Conservation (phyloP, 2,113 vertebrate species). For the Camarhynchus parvulus region DNA sequence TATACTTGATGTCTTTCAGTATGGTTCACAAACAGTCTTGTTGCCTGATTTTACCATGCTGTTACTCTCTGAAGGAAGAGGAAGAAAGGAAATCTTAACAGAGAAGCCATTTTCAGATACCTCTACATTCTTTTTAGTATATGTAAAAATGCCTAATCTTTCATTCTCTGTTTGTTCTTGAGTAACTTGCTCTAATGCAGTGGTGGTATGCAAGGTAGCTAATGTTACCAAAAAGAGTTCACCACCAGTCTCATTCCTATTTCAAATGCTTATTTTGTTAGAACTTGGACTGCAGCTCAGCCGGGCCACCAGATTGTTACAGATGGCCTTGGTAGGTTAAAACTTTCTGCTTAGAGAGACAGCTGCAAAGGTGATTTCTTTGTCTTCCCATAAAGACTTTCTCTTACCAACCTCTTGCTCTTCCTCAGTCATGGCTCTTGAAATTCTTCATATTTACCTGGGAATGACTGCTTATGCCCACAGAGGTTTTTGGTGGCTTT, state of each 20-base stretch:
- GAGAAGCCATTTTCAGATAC: neutral
- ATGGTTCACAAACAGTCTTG: neutral
- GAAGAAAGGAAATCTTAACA: neutral
- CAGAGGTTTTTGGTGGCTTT: neutral
- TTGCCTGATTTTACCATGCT: neutral
- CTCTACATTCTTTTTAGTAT: neutral
- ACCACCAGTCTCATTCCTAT: neutral
- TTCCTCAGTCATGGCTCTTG: neutral
- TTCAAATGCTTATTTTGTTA: neutral
- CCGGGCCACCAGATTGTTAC: neutral
- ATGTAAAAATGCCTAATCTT: neutral
- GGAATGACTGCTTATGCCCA: neutral
- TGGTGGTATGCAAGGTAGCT: neutral
- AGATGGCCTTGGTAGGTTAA: neutral
- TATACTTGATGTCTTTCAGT: neutral
- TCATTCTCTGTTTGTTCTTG: neutral
- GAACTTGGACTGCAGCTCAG: neutral
- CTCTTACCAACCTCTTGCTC: neutral
- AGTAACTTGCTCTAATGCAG: neutral
- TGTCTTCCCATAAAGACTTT: neutral
- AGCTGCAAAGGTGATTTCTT: neutral
- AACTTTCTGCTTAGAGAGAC: neutral
- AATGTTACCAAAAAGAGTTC: neutral
- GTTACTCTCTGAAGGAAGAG: neutral
- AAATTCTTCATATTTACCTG: neutral